Evolutionary conservation across 2,797 vertebrate genomes (phyloP).

Genomic region (Propithecus deckenii): DNA sequence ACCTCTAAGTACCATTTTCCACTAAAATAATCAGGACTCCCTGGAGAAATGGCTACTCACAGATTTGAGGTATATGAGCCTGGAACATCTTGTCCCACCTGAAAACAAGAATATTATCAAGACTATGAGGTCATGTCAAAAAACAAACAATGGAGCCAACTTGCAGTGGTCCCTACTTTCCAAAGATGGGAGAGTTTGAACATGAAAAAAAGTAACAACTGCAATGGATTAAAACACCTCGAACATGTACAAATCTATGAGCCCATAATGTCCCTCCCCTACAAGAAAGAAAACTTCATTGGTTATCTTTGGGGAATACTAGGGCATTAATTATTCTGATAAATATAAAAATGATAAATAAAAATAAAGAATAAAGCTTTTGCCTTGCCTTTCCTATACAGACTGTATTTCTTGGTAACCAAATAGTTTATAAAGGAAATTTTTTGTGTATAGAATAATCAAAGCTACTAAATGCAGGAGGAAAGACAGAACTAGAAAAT

Average conservation of each 20-base stretch:
- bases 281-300: not conserved
- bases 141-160: not conserved
- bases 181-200: not conserved
- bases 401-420: not conserved
- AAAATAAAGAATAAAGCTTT: not conserved
- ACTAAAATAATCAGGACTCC: not conserved
- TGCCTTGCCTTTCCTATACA: not conserved
- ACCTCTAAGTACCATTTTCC: not conserved
- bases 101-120: not conserved
- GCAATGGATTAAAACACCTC: not conserved
- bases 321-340: not conserved
- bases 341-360: conserved; percentile 29
- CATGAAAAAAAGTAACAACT: not conserved
- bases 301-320: not conserved
- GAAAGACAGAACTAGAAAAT: not conserved
- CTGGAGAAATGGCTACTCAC: not conserved
- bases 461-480: not conserved
- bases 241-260: not conserved
- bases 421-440: conserved; percentile 24
- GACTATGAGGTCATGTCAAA: not conserved
- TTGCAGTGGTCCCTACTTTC: not conserved
- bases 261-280: not conserved
- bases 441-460: not conserved
- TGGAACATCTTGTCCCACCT: not conserved
- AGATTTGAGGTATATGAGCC: not conserved